phyloP scores from a whole-genome alignment of 2,797 vertebrate species.

The Ctenopoma kingsleyae region DNA sequence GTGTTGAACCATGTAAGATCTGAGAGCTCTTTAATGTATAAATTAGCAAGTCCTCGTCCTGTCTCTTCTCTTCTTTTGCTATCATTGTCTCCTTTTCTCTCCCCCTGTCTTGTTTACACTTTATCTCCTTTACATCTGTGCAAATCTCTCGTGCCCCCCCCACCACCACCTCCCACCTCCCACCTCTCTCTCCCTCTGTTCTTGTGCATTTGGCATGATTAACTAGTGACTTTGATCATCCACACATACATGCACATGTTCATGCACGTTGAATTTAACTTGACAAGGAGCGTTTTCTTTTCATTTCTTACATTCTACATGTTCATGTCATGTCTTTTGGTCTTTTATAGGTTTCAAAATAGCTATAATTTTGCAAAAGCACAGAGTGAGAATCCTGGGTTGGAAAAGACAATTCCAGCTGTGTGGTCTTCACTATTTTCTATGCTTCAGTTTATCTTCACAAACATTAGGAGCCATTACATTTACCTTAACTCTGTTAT shows the following conservation, averaged over 20 bases:
- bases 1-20: conserved; percentile 75
- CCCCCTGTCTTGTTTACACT: conserved; percentile 61
- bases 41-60: conserved; percentile 71
- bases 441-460: conserved; percentile 9
- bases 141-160: not conserved
- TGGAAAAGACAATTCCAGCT: too few species aligned
- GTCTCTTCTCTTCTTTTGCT: conserved; percentile 60
- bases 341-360: conserved; percentile 33
- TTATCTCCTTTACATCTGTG: conserved; percentile 29
- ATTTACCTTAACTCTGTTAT: conserved; percentile 7
- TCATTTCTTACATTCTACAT: conserved; percentile 49
- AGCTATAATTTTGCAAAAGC: not conserved
- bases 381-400: too few species aligned
- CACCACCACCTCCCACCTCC: conserved; percentile 1
- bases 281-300: conserved; percentile 59
- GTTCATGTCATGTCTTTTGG: conserved; percentile 36
- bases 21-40: conserved; percentile 80
- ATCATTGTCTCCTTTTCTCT: conserved; percentile 55
- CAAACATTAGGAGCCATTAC: not conserved
- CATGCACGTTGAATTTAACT: conserved; percentile 49
- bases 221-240: conserved; percentile 76
- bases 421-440: not conserved
- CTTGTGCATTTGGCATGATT: conserved; percentile 72
- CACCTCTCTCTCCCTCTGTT: conserved; percentile 40
- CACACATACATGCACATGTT: conserved; percentile 37